phyloP scores from a whole-genome alignment of 1,140 invertebrate genomes.

The Macrostomum lignano region DNA sequence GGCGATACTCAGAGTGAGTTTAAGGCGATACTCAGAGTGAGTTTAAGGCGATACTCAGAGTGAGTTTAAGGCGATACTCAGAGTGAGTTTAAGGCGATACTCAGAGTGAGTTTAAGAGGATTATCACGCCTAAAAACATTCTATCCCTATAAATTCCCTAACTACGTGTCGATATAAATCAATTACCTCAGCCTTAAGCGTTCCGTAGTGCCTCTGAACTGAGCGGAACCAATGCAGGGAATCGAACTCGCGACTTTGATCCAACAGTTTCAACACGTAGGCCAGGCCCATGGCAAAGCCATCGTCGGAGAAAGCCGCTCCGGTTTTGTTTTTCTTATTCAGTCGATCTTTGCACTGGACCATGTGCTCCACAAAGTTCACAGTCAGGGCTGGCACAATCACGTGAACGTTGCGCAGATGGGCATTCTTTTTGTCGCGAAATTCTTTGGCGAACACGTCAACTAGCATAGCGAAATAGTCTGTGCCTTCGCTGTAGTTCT shows the following conservation, averaged over 20 bases:
- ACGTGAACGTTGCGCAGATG: slow-evolving; percentile 75
- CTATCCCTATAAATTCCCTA: no score
- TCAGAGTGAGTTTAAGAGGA: no score
- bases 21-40: no score
- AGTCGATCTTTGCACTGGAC: slow-evolving; percentile 70
- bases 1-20: no score
- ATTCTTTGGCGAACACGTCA: slow-evolving; percentile 61
- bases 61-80: no score
- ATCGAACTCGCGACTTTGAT: slow-evolving; percentile 49
- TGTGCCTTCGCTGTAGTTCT: slow-evolving; percentile 4
- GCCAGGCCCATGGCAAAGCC: slow-evolving; percentile 82
- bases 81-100: no score
- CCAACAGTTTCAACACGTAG: slow-evolving; percentile 37
- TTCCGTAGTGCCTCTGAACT: slow-evolving; percentile 26
- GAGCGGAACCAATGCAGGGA: slow-evolving; percentile 81
- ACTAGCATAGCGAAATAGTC: slow-evolving; percentile 40
- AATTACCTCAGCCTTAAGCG: neutral
- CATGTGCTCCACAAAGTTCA: slow-evolving; percentile 77
- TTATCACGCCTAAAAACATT: no score
- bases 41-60: no score
- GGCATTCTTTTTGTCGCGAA: slow-evolving; percentile 50
- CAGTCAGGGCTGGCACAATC: slow-evolving; percentile 63
- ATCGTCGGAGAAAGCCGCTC: slow-evolving; percentile 75
- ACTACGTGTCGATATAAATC: no score
- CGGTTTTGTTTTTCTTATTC: slow-evolving; percentile 43